Evolutionary conservation across 2,888 invertebrate species (phyloP).

Genomic region (Tanytarsus gracilentus): DNA sequence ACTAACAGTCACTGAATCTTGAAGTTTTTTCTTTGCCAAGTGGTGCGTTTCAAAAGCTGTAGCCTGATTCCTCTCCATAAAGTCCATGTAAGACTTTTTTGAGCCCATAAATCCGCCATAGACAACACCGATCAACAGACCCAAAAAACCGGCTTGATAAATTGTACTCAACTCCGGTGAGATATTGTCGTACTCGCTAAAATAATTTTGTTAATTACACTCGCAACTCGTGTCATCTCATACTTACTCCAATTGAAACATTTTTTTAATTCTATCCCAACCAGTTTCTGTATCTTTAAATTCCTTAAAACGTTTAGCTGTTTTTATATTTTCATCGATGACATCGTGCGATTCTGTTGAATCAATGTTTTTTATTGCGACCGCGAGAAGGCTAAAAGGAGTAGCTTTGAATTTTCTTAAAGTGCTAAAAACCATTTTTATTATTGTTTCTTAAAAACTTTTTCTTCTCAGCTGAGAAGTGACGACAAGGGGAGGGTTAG

Average conservation of each 20-base stretch:
- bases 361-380: background rate
- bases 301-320: background rate
- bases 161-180: conserved; percentile 55
- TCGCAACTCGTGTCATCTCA: background rate
- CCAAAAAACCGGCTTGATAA: conserved; percentile 50
- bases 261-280: conserved; percentile 38
- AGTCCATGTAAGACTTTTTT: conserved; percentile 52
- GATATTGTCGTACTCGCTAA: conserved; percentile 55
- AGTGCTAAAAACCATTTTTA: background rate
- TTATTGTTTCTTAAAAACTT: too few species aligned
- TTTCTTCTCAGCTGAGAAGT: too few species aligned
- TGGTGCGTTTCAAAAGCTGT: conserved; percentile 55
- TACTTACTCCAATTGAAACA: conserved; percentile 40
- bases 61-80: conserved; percentile 66
- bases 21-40: conserved; percentile 63
- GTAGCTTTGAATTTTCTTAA: background rate
- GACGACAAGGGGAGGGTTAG: too few species aligned
- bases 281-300: conserved; percentile 37
- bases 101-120: conserved; percentile 52
- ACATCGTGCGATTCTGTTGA: background rate
- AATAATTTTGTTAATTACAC: conserved; percentile 34
- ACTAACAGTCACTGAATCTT: conserved; percentile 57
- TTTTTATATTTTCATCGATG: background rate
- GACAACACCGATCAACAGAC: conserved; percentile 53
- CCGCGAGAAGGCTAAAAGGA: background rate